Evolutionary conservation across 2,113 vertebrate genomes (phyloP).

Genomic region (Tautogolabrus adspersus): DNA sequence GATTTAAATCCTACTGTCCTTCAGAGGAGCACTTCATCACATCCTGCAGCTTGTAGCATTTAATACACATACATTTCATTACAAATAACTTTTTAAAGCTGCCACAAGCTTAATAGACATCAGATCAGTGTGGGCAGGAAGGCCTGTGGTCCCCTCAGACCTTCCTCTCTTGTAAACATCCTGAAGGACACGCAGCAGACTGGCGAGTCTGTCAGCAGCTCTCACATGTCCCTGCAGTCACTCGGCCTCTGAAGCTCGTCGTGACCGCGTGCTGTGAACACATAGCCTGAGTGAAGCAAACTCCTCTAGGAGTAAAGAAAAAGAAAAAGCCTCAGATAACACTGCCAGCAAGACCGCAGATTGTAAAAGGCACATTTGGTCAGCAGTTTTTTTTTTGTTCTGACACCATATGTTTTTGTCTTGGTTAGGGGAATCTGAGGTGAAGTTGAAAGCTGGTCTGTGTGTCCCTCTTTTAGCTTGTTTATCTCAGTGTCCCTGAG

Average conservation of each 20-base stretch:
- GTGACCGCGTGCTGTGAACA: not conserved
- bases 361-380: not conserved
- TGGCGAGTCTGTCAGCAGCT: not conserved
- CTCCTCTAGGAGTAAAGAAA: not conserved
- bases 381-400: not conserved
- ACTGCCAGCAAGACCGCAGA: not conserved
- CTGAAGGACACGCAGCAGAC: not conserved
- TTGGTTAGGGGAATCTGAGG: not conserved
- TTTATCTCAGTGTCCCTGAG: not conserved
- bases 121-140: not conserved
- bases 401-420: not conserved
- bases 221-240: not conserved
- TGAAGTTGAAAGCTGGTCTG: not conserved
- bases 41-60: too few species aligned
- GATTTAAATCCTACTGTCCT: too few species aligned
- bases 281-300: not conserved
- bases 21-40: too few species aligned
- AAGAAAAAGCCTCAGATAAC: slow-evolving; percentile 1
- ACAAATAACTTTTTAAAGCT: not conserved
- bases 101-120: not conserved
- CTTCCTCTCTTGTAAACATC: slow-evolving; percentile 9
- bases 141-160: not conserved
- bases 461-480: not conserved
- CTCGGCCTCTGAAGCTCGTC: not conserved
- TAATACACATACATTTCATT: slow-evolving; percentile 3